These are phyloP conservation scores for Slavum lentiscoides DNA, from an alignment of 2,888 invertebrate genomes.

Conservation along the genomic window DNA sequence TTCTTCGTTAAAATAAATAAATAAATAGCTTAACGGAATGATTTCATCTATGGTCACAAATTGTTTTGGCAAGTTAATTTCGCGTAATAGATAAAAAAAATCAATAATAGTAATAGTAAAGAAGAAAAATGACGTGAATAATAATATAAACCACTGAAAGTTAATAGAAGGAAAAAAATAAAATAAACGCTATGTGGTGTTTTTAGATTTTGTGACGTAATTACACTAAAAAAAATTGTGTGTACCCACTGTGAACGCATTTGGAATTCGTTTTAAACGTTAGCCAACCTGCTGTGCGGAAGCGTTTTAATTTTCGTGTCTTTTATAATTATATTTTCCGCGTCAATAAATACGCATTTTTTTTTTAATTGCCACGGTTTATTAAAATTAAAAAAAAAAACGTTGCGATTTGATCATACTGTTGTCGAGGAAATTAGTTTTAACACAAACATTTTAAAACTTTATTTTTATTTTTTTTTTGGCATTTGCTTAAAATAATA, in stretches of 20 bases:
- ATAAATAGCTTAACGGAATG: neutral
- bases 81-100: neutral
- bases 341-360: no score
- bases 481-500: no score
- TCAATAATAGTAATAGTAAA: neutral
- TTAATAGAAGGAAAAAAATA: neutral
- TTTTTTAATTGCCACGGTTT: no score
- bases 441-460: no score
- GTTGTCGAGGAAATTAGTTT: no score
- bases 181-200: neutral
- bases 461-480: no score
- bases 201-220: neutral
- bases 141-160: neutral
- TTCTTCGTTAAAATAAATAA: neutral
- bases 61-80: conserved; percentile 16
- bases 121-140: neutral
- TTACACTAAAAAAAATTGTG: no score
- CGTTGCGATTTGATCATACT: no score
- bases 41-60: conserved; percentile 1
- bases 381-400: no score
- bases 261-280: neutral
- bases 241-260: neutral
- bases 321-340: no score
- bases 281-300: neutral
- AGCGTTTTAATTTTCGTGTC: no score